Conservation (phyloP, 2,888 invertebrate genomes). For the Cephus runcator region DNA sequence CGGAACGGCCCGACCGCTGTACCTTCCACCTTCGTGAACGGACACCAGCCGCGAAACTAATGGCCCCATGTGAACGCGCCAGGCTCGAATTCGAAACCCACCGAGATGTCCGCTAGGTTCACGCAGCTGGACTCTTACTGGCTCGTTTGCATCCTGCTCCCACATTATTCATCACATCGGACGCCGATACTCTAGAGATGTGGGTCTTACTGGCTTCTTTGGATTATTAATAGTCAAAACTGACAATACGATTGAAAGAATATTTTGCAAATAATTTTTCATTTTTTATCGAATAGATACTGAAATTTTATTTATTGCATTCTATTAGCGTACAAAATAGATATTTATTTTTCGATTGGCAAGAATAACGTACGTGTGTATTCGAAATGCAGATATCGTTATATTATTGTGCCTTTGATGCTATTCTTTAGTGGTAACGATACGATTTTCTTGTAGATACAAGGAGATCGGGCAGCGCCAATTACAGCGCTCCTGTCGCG, state of each 20-base stretch:
- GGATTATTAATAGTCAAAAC: not conserved
- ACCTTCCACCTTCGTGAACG: slow-evolving; percentile 1
- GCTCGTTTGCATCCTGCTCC: slow-evolving; percentile 23
- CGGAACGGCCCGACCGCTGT: slow-evolving; percentile 5
- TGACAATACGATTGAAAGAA: not conserved
- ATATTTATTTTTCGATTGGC: not conserved
- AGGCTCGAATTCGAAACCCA: not conserved
- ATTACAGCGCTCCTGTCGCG: slow-evolving; percentile 18
- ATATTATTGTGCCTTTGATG: not conserved
- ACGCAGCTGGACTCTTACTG: slow-evolving; percentile 13
- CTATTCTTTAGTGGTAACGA: not conserved
- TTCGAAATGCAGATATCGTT: not conserved
- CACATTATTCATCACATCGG: slow-evolving; percentile 18
- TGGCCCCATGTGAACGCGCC: not conserved
- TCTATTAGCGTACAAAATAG: not conserved
- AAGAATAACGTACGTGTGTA: not conserved
- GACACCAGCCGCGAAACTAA: slow-evolving; percentile 4
- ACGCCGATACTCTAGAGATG: not conserved
- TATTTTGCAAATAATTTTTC: not conserved
- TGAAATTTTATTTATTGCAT: not conserved
- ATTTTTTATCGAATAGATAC: not conserved
- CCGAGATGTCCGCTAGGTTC: slow-evolving; percentile 12
- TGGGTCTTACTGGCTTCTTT: not conserved
- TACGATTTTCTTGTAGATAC: not conserved
- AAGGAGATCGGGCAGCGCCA: not conserved